These are phyloP conservation scores for Drosophila limbata DNA, from an alignment of 2,888 invertebrate genomes.

Conservation along the genomic window DNA sequence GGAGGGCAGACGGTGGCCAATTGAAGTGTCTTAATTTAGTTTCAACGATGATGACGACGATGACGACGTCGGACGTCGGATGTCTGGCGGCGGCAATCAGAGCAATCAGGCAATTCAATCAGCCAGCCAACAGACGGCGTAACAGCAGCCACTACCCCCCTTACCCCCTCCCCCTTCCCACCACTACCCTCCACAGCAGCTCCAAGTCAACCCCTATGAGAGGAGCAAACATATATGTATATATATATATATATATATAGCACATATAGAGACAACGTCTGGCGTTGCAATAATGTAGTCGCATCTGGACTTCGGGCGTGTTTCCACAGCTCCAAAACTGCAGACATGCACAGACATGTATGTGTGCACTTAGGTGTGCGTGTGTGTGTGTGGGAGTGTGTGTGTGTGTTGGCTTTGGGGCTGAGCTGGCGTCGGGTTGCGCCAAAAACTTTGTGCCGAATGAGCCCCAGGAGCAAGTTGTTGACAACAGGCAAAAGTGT, in stretches of 20 bases:
- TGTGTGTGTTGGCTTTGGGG: slow-evolving; percentile 24
- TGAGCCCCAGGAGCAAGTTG: slow-evolving; percentile 47
- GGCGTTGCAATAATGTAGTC: slow-evolving; percentile 41
- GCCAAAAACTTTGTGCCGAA: slow-evolving; percentile 28
- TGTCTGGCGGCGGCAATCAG: slow-evolving; percentile 72
- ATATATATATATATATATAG: background rate
- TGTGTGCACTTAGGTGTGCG: background rate
- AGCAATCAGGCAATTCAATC: slow-evolving; percentile 77
- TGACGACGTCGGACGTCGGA: slow-evolving; percentile 27
- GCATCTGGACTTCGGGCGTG: slow-evolving; percentile 29
- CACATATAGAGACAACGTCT: slow-evolving; percentile 8
- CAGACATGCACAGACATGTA: slow-evolving; percentile 17
- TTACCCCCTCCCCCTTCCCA: background rate
- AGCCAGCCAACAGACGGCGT: slow-evolving; percentile 50
- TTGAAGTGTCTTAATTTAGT: slow-evolving; percentile 62
- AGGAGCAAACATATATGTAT: background rate
- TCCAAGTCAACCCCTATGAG: slow-evolving; percentile 1
- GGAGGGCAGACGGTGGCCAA: slow-evolving; percentile 20
- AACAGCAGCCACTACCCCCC: slow-evolving; percentile 17
- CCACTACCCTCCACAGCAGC: background rate
- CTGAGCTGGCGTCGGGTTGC: slow-evolving; percentile 34
- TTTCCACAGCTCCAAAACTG: slow-evolving; percentile 13
- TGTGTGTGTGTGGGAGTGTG: background rate
- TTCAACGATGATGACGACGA: slow-evolving; percentile 57
- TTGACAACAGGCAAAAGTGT: slow-evolving; percentile 55